phyloP scores from a whole-genome alignment of 2,113 vertebrate genomes.

The Argyrosomus japonicus region DNA sequence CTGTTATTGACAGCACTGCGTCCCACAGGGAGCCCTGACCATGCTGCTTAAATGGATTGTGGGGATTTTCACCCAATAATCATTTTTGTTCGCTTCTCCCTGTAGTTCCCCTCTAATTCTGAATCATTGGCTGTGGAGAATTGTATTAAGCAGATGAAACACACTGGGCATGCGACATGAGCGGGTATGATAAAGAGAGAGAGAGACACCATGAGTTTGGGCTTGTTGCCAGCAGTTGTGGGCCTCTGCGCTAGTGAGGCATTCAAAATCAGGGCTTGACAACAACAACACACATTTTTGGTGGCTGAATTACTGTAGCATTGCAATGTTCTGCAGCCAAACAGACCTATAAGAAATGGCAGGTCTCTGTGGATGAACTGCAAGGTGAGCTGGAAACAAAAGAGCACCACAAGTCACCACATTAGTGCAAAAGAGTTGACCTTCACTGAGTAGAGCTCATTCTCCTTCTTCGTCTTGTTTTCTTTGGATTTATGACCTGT shows the following conservation, averaged over 20 bases:
- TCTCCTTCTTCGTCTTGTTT: background rate
- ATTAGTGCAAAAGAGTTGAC: conserved; percentile 15
- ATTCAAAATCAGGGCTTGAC: conserved; percentile 34
- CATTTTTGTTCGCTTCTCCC: conserved; percentile 61
- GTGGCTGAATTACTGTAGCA: conserved; percentile 26
- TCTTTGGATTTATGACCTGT: background rate
- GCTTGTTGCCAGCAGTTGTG: conserved; percentile 57
- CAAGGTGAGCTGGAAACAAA: conserved; percentile 3
- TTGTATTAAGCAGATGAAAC: conserved; percentile 67
- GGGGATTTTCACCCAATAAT: conserved; percentile 67
- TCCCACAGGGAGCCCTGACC: conserved; percentile 39
- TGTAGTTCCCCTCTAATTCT: conserved; percentile 65
- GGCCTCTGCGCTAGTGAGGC: conserved; percentile 17
- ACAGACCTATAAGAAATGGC: conserved; percentile 34
- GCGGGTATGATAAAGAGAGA: conserved; percentile 50
- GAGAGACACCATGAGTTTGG: conserved; percentile 43
- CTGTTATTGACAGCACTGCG: conserved; percentile 43
- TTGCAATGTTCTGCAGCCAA: conserved; percentile 40
- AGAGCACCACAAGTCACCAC: background rate
- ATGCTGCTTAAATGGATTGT: conserved; percentile 57
- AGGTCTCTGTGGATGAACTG: conserved; percentile 30
- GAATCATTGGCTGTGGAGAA: conserved; percentile 71
- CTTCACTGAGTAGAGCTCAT: background rate
- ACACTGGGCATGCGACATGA: conserved; percentile 54
- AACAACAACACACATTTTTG: conserved; percentile 25